These are phyloP conservation scores for Sula dactylatra DNA, from an alignment of 2,113 vertebrate genomes.

Conservation along the genomic window DNA sequence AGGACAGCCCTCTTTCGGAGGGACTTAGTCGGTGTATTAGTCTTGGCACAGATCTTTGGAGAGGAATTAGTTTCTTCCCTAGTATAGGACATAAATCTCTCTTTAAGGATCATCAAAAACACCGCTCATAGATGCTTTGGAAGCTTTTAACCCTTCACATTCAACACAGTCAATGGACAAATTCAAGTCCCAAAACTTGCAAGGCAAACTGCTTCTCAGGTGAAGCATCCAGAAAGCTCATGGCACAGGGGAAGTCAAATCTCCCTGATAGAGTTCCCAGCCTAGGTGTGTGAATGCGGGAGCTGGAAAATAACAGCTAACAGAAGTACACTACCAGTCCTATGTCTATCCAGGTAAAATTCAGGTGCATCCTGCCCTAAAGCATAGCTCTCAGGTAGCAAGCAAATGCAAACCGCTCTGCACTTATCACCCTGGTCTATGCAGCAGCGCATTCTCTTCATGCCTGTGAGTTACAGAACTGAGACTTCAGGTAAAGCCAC, in stretches of 20 bases:
- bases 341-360: not conserved
- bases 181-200: not conserved
- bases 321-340: not conserved
- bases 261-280: not conserved
- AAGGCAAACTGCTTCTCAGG: not conserved
- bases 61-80: not conserved
- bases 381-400: not conserved
- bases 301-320: not conserved
- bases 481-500: not conserved
- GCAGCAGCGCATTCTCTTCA: not conserved
- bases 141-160: not conserved
- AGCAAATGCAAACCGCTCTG: not conserved
- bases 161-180: not conserved
- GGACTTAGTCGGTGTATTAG: not conserved
- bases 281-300: not conserved
- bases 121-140: not conserved
- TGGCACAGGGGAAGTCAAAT: not conserved
- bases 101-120: not conserved
- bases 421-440: not conserved
- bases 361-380: not conserved
- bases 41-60: not conserved
- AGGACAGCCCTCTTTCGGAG: constrained; percentile 46
- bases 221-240: not conserved
- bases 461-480: not conserved
- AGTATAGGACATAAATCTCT: not conserved